Percentiles rank a stretch among this genome's conserved stretches.
Conservation (phyloP, 2,797 vertebrate species). For the Cygnus olor region DNA sequence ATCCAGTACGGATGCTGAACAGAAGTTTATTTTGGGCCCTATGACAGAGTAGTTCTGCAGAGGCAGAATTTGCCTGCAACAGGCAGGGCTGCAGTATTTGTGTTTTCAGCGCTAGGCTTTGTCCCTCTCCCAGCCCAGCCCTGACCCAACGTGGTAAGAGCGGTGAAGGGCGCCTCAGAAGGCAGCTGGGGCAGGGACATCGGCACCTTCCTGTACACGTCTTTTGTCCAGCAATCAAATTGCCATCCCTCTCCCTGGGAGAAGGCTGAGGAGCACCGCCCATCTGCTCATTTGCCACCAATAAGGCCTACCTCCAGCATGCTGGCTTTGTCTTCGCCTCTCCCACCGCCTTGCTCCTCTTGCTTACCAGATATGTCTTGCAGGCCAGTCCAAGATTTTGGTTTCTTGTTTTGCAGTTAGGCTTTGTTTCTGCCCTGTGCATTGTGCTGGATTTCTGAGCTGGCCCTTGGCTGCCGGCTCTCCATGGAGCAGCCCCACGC, state of each 20-base stretch:
- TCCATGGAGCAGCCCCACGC: neutral
- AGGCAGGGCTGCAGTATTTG: neutral
- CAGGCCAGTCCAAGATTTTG: neutral
- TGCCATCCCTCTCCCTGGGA: neutral
- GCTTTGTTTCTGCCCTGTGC: neutral
- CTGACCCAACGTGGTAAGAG: neutral
- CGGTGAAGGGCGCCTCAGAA: neutral
- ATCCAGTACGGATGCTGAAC: neutral
- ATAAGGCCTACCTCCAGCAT: neutral
- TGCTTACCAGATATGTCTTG: neutral
- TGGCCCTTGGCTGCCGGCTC: neutral
- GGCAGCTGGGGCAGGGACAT: neutral
- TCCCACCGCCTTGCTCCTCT: neutral
- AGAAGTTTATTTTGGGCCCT: neutral
- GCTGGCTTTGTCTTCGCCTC: neutral
- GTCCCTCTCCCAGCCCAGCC: neutral
- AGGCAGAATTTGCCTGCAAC: neutral
- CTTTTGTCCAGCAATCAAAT: constrained; percentile 9
- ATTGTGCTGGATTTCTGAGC: constrained; percentile 5
- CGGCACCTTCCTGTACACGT: neutral
- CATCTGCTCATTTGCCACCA: constrained; percentile 51
- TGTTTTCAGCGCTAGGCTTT: neutral
- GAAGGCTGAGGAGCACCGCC: neutral
- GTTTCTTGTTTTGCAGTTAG: neutral
- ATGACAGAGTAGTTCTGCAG: neutral